These are phyloP conservation scores for Ceratina calcarata DNA, from an alignment of 1,140 invertebrate species.

Conservation along the genomic window DNA sequence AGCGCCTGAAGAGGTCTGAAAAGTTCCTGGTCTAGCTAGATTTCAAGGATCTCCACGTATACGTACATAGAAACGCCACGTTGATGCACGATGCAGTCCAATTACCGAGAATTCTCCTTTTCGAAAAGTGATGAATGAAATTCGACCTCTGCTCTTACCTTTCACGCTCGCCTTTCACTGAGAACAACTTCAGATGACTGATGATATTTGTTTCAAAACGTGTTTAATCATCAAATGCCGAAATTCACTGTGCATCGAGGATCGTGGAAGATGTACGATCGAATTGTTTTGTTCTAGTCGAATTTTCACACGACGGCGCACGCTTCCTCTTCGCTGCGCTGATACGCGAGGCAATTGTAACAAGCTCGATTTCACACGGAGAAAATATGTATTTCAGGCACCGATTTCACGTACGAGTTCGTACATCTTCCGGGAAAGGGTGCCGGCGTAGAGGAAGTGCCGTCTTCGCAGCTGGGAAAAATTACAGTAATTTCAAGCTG, in stretches of 20 bases:
- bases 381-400: neutral
- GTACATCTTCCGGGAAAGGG: neutral
- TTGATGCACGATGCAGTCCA: constrained; percentile 14
- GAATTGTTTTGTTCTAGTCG: too few relatives aligned
- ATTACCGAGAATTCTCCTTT: constrained; percentile 9
- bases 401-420: constrained; percentile 16
- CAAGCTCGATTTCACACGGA: constrained; percentile 19
- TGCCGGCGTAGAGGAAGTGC: neutral
- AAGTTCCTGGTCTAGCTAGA: neutral
- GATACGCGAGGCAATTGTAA: constrained; percentile 27
- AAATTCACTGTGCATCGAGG: too few relatives aligned
- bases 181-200: too few relatives aligned
- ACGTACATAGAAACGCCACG: too few relatives aligned
- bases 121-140: neutral
- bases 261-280: too few relatives aligned
- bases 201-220: too few relatives aligned
- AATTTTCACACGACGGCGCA: too few relatives aligned
- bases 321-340: neutral
- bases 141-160: neutral
- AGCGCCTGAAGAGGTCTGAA: neutral
- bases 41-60: neutral
- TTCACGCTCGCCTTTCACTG: too few relatives aligned
- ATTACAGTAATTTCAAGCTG: constrained; percentile 4
- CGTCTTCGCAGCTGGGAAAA: neutral
- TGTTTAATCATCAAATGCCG: neutral